Evolutionary conservation across 2,797 vertebrate species (phyloP).

Genomic region (Thalassophryne amazonica): DNA sequence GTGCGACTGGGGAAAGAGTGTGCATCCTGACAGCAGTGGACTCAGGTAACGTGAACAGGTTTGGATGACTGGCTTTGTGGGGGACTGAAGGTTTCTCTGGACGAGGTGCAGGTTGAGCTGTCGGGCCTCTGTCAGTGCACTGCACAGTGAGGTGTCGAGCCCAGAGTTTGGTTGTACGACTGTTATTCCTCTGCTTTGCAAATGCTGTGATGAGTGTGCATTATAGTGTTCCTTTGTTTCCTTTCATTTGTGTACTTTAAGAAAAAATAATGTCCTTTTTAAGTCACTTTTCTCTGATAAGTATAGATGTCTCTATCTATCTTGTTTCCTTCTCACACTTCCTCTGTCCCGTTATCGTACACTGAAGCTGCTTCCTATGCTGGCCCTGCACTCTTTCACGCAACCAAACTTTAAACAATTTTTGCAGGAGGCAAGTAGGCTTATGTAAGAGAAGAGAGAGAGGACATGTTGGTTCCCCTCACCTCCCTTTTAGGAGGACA

Average conservation of each 20-base stretch:
- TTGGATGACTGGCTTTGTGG: conserved; percentile 45
- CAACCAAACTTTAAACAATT: conserved; percentile 79
- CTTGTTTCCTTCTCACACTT: conserved; percentile 40
- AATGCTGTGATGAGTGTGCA: conserved; percentile 18
- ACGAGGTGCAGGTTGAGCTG: not conserved
- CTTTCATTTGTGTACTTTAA: not conserved
- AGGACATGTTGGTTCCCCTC: conserved; percentile 33
- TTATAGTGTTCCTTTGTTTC: not conserved
- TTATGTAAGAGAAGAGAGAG: conserved; percentile 69
- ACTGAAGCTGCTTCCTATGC: conserved; percentile 58
- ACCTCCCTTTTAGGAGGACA: conserved; percentile 39
- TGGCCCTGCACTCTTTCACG: conserved; percentile 53
- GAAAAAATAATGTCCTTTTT: not conserved
- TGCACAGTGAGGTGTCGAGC: conserved; percentile 5
- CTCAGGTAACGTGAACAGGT: conserved; percentile 84
- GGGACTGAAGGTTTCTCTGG: conserved; percentile 15
- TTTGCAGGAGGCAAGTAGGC: conserved; percentile 55
- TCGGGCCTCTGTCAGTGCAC: not conserved
- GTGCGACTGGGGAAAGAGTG: conserved; percentile 71
- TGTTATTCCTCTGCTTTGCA: conserved; percentile 12
- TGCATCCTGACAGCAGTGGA: conserved; percentile 57
- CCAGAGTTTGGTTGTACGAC: not conserved
- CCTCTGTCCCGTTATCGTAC: conserved; percentile 51
- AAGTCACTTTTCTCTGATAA: not conserved
- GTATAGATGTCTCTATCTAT: not conserved